Evolutionary conservation across 2,797 vertebrate genomes (phyloP).

Genomic region (Chaenodraco wilsoni): DNA sequence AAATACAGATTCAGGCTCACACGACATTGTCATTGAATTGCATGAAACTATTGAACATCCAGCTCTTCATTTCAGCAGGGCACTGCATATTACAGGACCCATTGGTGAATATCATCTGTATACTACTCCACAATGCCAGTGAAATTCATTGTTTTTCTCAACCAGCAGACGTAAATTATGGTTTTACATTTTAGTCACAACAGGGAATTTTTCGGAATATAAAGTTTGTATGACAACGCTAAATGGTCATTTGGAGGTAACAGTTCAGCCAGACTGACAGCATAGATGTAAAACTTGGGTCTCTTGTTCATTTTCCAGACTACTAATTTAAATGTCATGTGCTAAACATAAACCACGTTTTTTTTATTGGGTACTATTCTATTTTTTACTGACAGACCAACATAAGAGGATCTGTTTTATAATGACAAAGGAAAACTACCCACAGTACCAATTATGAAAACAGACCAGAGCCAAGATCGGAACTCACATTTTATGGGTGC

Average conservation of each 20-base stretch:
- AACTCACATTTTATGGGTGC: constrained; percentile 59
- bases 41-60: background rate
- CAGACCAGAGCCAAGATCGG: constrained; percentile 40
- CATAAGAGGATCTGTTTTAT: constrained; percentile 36
- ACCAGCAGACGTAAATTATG: background rate
- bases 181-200: constrained; percentile 17
- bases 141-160: background rate
- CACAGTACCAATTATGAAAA: constrained; percentile 55
- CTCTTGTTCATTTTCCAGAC: constrained; percentile 38
- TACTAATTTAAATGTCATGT: constrained; percentile 32
- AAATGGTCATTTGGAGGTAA: constrained; percentile 20
- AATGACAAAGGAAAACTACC: constrained; percentile 61
- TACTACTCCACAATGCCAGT: background rate
- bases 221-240: constrained; percentile 24
- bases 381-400: constrained; percentile 38
- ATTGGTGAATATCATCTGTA: constrained; percentile 4
- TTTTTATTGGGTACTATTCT: constrained; percentile 31
- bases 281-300: constrained; percentile 12
- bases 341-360: constrained; percentile 40
- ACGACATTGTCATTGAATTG: background rate
- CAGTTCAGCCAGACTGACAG: constrained; percentile 26
- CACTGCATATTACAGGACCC: constrained; percentile 1
- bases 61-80: background rate
- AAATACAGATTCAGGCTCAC: no score
- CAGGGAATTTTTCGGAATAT: background rate